Evolutionary conservation across 1,140 invertebrate genomes (phyloP), one percentile per base, ranked within the genome.

Genomic region (Drosophila nasuta): DNA sequence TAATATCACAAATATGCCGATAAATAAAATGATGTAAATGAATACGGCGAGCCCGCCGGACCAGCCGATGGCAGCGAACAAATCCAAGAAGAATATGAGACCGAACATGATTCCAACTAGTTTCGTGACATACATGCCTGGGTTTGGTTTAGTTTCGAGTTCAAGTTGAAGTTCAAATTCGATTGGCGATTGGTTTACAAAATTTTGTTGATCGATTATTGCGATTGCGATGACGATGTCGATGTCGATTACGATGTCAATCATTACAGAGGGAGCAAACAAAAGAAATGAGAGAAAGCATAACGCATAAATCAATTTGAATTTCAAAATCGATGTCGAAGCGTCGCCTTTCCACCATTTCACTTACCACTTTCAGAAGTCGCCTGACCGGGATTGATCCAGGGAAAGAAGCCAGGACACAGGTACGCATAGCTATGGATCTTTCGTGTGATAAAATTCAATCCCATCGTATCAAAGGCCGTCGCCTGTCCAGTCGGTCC

Each of bases 71-170:
- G 97, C 97, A 43, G 97, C 95, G 46, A 97, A 95, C 49, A 98
- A 83, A 93, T 98, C 97, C 89, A 98, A 96, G 71, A 96, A 93
- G 69, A 98, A 93, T 81, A 98, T 96, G 52, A 97, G 93, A 20
- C 96, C 85, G 92, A 97, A 98, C 79, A 98, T 94, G 57, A 97
- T 93, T 17, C 96, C 97, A 57, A 98, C 97, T 78, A 97, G 94
- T 93, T 97, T 97, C 93, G 97, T 97, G 52, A 98, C 97, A 91
- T 96, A 96, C 93, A 96, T 95, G 59, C 97, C 97, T 93, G 87
- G 57, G 67, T 63, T 10, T 25, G 13, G 8, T 43, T 30, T 8
- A 52, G 51, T 13, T 73, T 60, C 64, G 38, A 74, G 15, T 48
- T 51, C 49, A 48, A 41, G 15, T 13, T 67, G 52, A 59, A 71